Base-by-base conservation (phyloP, 2,888 invertebrate species). In the Blera fallax region DNA sequence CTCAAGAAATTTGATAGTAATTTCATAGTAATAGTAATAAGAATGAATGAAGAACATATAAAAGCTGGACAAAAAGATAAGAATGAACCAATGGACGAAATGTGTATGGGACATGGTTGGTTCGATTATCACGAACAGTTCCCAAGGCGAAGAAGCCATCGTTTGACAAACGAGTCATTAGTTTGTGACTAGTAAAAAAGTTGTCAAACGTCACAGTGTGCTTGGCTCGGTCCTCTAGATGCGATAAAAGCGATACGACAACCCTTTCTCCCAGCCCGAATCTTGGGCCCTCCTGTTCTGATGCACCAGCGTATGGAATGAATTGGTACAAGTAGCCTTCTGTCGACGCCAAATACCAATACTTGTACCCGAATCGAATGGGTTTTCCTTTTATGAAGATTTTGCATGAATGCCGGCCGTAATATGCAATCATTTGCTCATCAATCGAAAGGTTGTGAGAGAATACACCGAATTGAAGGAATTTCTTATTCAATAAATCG, bases 351-450 rank as follows among this genome's bases (percentile, higher is more conserved):
- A 50, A 21, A 18, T 18, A 32, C 48, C 21, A 48, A 64, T 64
- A 64, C 21, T 64, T 64, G 34, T 64, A 64, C 34, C 48, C 48
- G 34, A 64, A 48, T 34, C 64, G 34, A 64, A 64, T 64, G n/a
- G 62, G 45, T 3, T 43, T 62, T 14, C 45, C 62, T 62, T 45
- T 62, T 18, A 45, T 45, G 29, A 45, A 62, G 45, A 62, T 62
- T 43, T 62, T 50, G 18, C 34, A 32, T 3, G 64, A 64, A 48
- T 64, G 32, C 4, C 58, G 11, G 18, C 37, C 58, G 21, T 58
- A 37, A 37, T 18, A 37, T 0, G 21, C 37, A 58, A 37, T 58
- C 58, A 37, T 58, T 40, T 58, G 40, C 11, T 58, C 40, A 37
- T 58, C 37, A 11, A 58, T 37, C n/a, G 40, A 58, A 58, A 58